Percentiles rank a stretch among this genome's conserved stretches.
phyloP scores from a whole-genome alignment of 1,140 invertebrate species.

The Drosophila sucinea region DNA sequence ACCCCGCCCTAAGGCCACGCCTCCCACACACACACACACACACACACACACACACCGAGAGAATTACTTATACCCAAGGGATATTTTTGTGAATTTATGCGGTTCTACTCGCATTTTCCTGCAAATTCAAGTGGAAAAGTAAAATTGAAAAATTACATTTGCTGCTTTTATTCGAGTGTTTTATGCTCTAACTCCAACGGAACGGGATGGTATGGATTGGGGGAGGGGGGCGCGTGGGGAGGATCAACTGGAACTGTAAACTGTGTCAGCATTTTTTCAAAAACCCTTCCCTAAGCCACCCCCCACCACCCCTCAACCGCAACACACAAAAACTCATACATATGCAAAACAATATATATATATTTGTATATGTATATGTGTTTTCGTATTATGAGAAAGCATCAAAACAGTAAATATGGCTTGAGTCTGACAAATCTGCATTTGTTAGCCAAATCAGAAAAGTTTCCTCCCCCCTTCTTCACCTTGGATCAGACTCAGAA shows the following conservation, averaged over 20 bases:
- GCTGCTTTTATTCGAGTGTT: constrained; percentile 24
- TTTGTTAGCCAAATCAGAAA: neutral
- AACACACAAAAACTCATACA: neutral
- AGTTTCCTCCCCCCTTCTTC: neutral
- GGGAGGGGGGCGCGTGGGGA: neutral
- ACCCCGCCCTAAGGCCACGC: constrained; percentile 10
- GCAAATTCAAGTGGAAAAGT: constrained; percentile 33
- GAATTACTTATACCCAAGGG: constrained; percentile 29
- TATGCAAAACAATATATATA: neutral
- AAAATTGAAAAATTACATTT: constrained; percentile 34
- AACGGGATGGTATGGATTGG: neutral
- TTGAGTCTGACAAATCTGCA: neutral
- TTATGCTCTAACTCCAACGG: constrained; percentile 15
- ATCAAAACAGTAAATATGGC: constrained; percentile 6
- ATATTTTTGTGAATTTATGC: constrained; percentile 28
- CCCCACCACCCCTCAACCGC: neutral
- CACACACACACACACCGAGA: neutral
- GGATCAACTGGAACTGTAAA: constrained; percentile 11
- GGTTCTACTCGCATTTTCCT: constrained; percentile 26
- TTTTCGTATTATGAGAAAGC: neutral
- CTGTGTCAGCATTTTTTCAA: constrained; percentile 17
- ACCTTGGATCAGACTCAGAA: too few species aligned
- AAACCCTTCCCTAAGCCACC: neutral
- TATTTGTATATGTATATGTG: neutral
- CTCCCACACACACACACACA: constrained; percentile 9